Conservation (phyloP, 2,797 vertebrate genomes). For the Sitta carolinensis region DNA sequence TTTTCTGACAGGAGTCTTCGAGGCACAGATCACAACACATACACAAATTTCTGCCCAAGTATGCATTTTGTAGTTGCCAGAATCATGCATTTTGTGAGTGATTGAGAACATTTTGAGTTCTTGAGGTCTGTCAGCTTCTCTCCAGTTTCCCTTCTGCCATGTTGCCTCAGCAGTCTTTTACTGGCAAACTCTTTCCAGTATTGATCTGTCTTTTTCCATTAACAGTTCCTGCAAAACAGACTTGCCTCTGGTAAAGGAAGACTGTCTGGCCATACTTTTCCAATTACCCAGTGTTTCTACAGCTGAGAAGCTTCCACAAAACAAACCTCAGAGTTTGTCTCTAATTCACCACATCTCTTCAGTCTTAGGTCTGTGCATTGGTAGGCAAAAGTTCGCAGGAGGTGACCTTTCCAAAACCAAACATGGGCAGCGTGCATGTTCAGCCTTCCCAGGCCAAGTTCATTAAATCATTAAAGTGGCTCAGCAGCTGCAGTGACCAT, state of each 20-base stretch:
- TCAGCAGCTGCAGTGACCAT: background rate
- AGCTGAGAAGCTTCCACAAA: background rate
- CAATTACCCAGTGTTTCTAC: background rate
- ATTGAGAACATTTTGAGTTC: background rate
- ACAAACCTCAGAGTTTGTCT: background rate
- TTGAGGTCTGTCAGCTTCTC: background rate
- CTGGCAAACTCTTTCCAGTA: background rate
- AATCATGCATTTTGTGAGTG: background rate
- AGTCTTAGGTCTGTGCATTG: background rate
- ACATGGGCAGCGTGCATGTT: accelerated
- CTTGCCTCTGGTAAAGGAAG: background rate
- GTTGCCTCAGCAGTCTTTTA: background rate
- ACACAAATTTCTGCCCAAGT: background rate
- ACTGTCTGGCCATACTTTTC: background rate
- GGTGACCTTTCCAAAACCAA: background rate
- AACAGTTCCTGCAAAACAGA: background rate
- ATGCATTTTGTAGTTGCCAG: background rate
- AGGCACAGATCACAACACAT: background rate
- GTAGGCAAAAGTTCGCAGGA: background rate
- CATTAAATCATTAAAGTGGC: background rate
- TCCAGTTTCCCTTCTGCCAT: background rate
- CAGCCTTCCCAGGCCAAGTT: background rate
- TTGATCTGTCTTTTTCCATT: background rate
- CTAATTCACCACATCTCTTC: background rate
- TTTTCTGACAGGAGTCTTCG: background rate